phyloP scores from a whole-genome alignment of 2,113 vertebrate genomes.

The Semnornis frantzii region DNA sequence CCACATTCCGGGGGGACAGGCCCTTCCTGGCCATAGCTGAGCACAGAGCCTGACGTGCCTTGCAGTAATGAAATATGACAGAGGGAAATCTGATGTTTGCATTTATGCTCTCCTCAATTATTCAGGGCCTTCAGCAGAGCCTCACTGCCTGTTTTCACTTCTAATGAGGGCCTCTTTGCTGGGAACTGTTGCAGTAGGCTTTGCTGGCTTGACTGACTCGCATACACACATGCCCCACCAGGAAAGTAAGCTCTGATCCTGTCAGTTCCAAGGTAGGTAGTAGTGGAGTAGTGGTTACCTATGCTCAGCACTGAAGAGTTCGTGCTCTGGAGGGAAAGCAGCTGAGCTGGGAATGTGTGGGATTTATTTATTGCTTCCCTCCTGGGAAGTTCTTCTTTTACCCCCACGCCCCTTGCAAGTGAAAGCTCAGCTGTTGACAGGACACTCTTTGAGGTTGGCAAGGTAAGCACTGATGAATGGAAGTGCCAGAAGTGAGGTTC shows the following conservation, averaged over 20 bases:
- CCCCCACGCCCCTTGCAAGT: neutral
- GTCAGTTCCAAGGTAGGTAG: neutral
- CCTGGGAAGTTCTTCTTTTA: neutral
- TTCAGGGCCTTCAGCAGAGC: constrained; percentile 40
- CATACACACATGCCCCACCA: fast-evolving
- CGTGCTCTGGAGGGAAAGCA: neutral
- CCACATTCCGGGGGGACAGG: neutral
- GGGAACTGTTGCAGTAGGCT: neutral
- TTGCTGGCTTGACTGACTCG: neutral
- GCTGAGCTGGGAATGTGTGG: neutral
- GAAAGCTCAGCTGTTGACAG: neutral
- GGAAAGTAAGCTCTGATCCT: neutral
- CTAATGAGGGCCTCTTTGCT: constrained; percentile 21
- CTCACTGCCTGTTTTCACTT: neutral
- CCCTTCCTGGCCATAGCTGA: neutral
- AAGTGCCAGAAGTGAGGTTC: neutral
- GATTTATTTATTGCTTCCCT: neutral
- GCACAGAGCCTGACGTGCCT: neutral
- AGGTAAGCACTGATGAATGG: neutral
- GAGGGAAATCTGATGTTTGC: constrained; percentile 18
- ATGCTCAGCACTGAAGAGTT: neutral
- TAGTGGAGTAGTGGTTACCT: neutral
- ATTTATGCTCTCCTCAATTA: constrained; percentile 43
- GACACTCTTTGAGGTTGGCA: neutral
- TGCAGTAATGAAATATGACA: constrained; percentile 2